A percentile compares a stretch with the other conserved stretches of the same genome.
Conservation (phyloP, 2,888 invertebrate genomes). For the Eilema caniola region DNA sequence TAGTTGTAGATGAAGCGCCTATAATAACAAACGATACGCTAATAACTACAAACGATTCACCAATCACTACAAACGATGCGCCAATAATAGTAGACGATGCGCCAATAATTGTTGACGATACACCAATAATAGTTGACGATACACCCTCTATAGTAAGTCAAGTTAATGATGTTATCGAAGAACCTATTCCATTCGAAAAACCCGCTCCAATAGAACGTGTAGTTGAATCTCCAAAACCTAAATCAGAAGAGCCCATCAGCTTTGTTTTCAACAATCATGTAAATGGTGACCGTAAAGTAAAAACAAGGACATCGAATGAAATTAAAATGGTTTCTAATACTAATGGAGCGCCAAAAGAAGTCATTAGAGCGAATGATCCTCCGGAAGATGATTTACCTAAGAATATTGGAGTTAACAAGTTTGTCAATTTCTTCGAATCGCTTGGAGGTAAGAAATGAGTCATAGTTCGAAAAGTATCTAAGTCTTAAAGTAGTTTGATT, state of each 20-base stretch:
- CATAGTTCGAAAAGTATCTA: conserved; percentile 13
- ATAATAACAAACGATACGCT: background rate
- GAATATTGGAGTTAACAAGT: conserved; percentile 83
- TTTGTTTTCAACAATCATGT: conserved; percentile 38
- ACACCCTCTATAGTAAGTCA: conserved; percentile 6
- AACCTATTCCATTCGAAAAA: background rate
- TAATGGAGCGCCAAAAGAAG: conserved; percentile 75
- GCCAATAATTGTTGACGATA: background rate
- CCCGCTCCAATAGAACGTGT: background rate
- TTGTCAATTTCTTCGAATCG: conserved; percentile 83
- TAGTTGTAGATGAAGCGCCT: background rate
- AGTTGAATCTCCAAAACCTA: conserved; percentile 25
- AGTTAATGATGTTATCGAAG: conserved; percentile 7
- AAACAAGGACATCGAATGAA: conserved; percentile 74
- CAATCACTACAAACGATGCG: background rate
- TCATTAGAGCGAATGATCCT: conserved; percentile 80
- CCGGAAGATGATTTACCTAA: conserved; percentile 83
- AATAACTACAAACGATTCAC: background rate
- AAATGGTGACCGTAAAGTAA: conserved; percentile 60
- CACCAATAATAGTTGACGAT: background rate
- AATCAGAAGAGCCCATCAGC: conserved; percentile 15
- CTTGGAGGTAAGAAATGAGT: conserved; percentile 80
- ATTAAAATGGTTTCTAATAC: conserved; percentile 76
- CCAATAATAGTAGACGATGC: background rate
- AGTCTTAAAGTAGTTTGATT: conserved; percentile 9